A percentile compares a stretch with the other conserved stretches of the same genome.
phyloP scores from a whole-genome alignment of 2,113 vertebrate genomes.

The Pteropus alecto region DNA sequence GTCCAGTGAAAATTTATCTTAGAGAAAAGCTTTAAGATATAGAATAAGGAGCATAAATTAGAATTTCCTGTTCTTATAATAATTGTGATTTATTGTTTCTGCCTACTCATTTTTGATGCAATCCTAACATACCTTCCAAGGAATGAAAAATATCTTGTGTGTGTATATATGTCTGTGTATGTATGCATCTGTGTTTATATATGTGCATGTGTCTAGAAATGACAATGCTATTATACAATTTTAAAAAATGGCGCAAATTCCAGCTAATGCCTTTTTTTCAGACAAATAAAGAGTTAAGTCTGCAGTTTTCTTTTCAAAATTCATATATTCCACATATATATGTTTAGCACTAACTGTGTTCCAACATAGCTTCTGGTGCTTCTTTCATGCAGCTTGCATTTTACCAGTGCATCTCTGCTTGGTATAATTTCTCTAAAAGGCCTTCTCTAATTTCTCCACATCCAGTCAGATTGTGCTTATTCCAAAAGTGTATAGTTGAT shows the following conservation, averaged over 20 bases:
- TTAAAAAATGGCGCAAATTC: neutral
- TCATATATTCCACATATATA: neutral
- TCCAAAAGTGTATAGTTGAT: neutral
- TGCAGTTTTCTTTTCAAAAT: neutral
- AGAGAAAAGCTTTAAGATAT: conserved; percentile 35
- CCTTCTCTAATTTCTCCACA: neutral
- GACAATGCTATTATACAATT: neutral
- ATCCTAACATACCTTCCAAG: neutral
- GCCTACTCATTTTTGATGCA: neutral
- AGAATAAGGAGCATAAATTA: conserved; percentile 19
- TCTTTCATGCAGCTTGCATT: neutral
- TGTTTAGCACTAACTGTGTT: neutral
- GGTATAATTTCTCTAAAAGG: neutral
- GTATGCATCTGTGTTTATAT: neutral
- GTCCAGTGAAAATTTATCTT: neutral
- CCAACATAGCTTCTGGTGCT: neutral
- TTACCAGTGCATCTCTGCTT: neutral
- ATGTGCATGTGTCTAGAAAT: neutral
- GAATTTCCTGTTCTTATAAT: neutral
- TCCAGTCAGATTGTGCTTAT: neutral
- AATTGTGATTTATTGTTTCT: neutral
- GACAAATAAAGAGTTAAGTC: neutral
- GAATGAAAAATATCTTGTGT: neutral
- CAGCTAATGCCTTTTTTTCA: neutral
- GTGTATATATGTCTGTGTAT: neutral